Evolutionary conservation across 1,140 invertebrate species (phyloP), one percentile per base, ranked within the genome.

Genomic region (Drosophila tropicalis): DNA sequence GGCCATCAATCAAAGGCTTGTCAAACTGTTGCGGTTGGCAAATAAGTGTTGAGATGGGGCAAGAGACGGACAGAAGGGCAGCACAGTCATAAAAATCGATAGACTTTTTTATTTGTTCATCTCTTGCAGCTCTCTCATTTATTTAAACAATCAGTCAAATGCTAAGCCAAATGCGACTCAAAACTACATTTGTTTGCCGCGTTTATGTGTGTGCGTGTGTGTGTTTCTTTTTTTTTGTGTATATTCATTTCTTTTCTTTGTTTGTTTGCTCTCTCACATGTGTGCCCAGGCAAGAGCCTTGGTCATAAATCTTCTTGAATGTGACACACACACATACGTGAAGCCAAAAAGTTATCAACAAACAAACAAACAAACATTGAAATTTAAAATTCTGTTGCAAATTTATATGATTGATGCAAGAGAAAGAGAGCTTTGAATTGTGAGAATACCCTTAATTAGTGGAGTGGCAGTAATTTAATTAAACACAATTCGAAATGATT

Each of bases 381-480:
- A 85, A 76, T 65, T 76, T 62, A 36, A 61, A 76, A 76, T 76
- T 73, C 57, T 47, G 60, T 67, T 76, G 34, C 54, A 39, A 58
- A 19, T 66, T 69, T 36, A 60, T 62, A 51, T 47, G 51, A 41
- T 40, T 58, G 47, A 51, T 39, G 41, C 19, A 19, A 9, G 34
- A 9, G 34, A 15, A 9, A 65, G 54, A 64, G 63, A 61, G 13
- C 40, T 36, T 60, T 10, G 22, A 12, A 58, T 19, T 9, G 17
- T 10, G 5, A 9, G 5, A 7, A 36, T 40, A 22, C 19, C 68
- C 81, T 72, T 84, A 89, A 84, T 89, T 89, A 87, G 73, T 89
- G 56, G 76, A 51, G 70, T 79, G 77, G 62, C 68, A 78, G 70
- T 84, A 84, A 87, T 87, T 87, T 81, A 84, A 87, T 87, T 89